Percentiles rank a stretch among this genome's conserved stretches.
Conservation (phyloP, 2,113 vertebrate species). For the Thunnus maccoyii region DNA sequence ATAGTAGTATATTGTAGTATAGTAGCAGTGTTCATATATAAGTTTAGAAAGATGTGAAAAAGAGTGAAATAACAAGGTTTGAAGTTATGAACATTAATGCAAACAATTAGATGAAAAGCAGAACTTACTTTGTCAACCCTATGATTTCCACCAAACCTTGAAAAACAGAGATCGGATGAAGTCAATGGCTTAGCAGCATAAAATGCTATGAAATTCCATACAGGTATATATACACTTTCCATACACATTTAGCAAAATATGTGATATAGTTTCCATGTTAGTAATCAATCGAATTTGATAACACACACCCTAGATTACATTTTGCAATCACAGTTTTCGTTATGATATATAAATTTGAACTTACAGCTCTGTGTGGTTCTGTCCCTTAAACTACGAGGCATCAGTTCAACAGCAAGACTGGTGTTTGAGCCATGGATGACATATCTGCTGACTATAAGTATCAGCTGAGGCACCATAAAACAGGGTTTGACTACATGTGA, state of each 20-base stretch:
- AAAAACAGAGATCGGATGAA: slow-evolving; percentile 43
- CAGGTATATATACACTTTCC: background rate
- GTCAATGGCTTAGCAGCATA: background rate
- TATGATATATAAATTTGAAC: slow-evolving; percentile 10
- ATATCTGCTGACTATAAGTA: slow-evolving; percentile 33
- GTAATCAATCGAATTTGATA: background rate
- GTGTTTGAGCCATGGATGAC: slow-evolving; percentile 1
- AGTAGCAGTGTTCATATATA: background rate
- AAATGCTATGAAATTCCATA: background rate
- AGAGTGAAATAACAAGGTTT: background rate
- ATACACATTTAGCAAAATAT: background rate
- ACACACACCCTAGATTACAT: background rate
- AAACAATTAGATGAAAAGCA: slow-evolving; percentile 19
- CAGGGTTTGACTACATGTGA: slow-evolving; percentile 21
- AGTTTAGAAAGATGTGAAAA: background rate
- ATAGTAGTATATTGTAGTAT: too few species aligned
- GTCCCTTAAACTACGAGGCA: background rate
- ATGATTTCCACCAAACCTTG: slow-evolving; percentile 60
- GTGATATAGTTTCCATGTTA: background rate
- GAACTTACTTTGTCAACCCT: slow-evolving; percentile 75
- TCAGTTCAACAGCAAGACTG: background rate
- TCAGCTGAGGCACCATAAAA: slow-evolving; percentile 55
- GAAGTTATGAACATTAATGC: background rate
- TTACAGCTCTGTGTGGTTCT: slow-evolving; percentile 15
- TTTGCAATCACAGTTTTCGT: background rate